These are phyloP conservation scores for Steinernema carpocapsae DNA, from an alignment of 2,888 invertebrate species.

Conservation along the genomic window DNA sequence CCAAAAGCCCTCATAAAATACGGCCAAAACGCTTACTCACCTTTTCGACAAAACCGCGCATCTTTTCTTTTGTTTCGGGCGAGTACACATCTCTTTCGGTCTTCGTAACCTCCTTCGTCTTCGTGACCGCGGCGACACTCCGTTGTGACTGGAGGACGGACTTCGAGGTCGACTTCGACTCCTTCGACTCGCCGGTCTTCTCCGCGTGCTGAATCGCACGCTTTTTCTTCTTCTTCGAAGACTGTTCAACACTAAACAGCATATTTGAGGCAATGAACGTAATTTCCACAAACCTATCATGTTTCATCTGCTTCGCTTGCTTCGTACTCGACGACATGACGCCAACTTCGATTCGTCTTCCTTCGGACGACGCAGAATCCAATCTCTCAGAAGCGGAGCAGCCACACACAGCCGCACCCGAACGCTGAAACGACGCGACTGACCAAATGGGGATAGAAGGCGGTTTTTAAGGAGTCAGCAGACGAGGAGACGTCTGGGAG, in stretches of 20 bases:
- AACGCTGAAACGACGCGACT: not conserved
- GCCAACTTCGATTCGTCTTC: not conserved
- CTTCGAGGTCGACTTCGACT: no score
- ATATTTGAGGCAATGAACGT: not conserved
- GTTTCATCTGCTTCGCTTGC: not conserved
- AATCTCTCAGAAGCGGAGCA: not conserved
- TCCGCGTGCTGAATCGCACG: no score
- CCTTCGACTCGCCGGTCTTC: not conserved
- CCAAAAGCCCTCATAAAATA: no score
- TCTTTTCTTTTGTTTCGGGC: not conserved
- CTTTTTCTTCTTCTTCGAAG: not conserved
- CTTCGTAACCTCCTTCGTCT: not conserved
- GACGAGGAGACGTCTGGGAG: no score
- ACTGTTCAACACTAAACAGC: not conserved
- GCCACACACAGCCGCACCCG: not conserved
- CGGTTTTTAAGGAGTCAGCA: no score
- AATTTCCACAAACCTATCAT: not conserved
- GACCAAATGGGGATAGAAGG: no score
- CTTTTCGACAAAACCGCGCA: not conserved
- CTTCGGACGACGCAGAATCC: slow-evolving; percentile 15
- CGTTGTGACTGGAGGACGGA: no score
- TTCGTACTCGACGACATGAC: not conserved
- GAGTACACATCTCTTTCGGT: slow-evolving; percentile 4
- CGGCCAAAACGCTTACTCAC: not conserved
- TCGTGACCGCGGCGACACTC: not conserved